Evolutionary conservation across 1,140 invertebrate species (phyloP).

Genomic region (Drosophila tsacasi): DNA sequence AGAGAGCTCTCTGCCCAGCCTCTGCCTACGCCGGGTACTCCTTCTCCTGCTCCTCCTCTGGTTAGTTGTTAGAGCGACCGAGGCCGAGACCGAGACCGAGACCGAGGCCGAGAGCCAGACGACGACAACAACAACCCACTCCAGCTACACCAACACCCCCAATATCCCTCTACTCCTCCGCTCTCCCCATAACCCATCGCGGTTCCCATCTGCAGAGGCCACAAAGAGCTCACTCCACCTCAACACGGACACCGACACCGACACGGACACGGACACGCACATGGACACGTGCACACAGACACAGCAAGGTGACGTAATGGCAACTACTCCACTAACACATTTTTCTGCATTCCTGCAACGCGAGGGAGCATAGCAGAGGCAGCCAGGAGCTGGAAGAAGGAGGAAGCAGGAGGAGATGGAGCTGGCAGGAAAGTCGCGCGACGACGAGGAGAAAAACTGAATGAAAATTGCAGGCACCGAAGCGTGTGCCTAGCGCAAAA

Average conservation of each 20-base stretch:
- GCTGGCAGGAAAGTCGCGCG: conserved; percentile 33
- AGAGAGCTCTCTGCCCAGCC: neutral
- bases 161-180: neutral
- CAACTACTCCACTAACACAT: conserved; percentile 85
- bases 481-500: conserved; percentile 68
- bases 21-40: neutral
- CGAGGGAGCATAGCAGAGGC: conserved; percentile 19
- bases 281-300: conserved; percentile 35
- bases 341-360: conserved; percentile 84
- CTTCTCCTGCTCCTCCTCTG: neutral
- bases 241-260: conserved; percentile 12
- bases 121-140: conserved; percentile 20
- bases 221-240: conserved; percentile 39
- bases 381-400: neutral
- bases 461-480: conserved; percentile 76
- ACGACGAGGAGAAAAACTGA: conserved; percentile 72
- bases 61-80: conserved; percentile 63
- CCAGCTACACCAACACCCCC: conserved; percentile 6
- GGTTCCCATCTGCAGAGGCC: conserved; percentile 21
- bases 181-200: neutral
- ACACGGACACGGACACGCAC: conserved; percentile 34
- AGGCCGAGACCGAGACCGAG: conserved; percentile 60
- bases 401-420: neutral
- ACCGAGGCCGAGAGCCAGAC: conserved; percentile 40
- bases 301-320: conserved; percentile 82